These are phyloP conservation scores for Anadara kagoshimensis DNA, from an alignment of 1,140 invertebrate genomes.

Conservation along the genomic window DNA sequence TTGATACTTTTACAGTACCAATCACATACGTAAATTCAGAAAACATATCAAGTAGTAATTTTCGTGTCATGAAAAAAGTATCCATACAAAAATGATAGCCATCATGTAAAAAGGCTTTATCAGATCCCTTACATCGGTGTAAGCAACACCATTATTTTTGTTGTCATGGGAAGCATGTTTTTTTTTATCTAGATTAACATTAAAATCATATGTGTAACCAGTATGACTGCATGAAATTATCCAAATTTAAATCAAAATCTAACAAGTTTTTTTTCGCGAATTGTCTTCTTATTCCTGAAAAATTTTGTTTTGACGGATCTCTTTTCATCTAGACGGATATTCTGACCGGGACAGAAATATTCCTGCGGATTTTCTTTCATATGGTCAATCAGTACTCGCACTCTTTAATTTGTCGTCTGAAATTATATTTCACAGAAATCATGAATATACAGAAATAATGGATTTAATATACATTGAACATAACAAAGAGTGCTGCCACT, in stretches of 20 bases:
- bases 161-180: neutral
- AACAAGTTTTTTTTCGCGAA: slow-evolving; percentile 12
- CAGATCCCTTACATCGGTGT: neutral
- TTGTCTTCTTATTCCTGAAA: neutral
- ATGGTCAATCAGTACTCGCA: neutral
- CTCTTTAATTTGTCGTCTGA: slow-evolving; percentile 9
- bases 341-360: neutral
- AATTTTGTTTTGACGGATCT: neutral
- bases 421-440: too few relatives aligned
- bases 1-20: neutral
- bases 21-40: too few relatives aligned
- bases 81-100: too few relatives aligned
- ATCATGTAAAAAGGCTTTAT: neutral
- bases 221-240: neutral
- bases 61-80: too few relatives aligned
- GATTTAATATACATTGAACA: too few relatives aligned
- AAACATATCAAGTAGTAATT: too few relatives aligned
- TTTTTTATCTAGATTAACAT: neutral
- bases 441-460: too few relatives aligned
- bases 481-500: too few relatives aligned
- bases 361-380: neutral
- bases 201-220: slow-evolving; percentile 5
- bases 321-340: slow-evolving; percentile 5
- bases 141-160: neutral
- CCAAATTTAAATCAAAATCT: slow-evolving; percentile 13